Evolutionary conservation across 1,140 invertebrate species (phyloP).

Genomic region (Apocrypta bakeri): DNA sequence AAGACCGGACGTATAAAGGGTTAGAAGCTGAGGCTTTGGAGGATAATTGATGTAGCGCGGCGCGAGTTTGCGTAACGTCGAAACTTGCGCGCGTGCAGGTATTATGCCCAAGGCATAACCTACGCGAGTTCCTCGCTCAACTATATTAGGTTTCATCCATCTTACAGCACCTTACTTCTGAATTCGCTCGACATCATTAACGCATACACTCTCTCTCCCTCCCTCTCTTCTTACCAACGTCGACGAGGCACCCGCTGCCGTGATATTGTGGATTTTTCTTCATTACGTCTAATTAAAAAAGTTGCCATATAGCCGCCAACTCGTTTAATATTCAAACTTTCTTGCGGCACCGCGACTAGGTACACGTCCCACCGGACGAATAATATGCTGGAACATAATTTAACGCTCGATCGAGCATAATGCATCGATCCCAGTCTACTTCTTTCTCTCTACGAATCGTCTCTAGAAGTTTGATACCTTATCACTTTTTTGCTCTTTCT

Average conservation of each 20-base stretch:
- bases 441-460: too few species aligned
- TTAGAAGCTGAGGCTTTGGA: background rate
- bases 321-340: slow-evolving; percentile 7
- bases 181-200: slow-evolving; percentile 34
- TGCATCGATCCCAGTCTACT: too few species aligned
- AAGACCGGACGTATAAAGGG: background rate
- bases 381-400: background rate
- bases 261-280: background rate
- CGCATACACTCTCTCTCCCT: background rate
- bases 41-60: slow-evolving; percentile 52
- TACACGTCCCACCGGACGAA: too few species aligned
- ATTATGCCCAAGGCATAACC: slow-evolving; percentile 1
- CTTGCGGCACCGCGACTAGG: too few species aligned
- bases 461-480: background rate
- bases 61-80: slow-evolving; percentile 35
- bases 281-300: slow-evolving; percentile 30
- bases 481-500: background rate
- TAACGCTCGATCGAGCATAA: background rate
- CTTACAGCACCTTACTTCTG: slow-evolving; percentile 26
- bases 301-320: background rate
- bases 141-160: slow-evolving; percentile 56
- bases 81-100: slow-evolving; percentile 47
- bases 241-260: too few species aligned
- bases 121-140: slow-evolving; percentile 11
- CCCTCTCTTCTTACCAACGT: too few species aligned